Percentiles rank a stretch among this genome's conserved stretches.
phyloP scores from a whole-genome alignment of 2,888 invertebrate species.

The Craniophora ligustri region DNA sequence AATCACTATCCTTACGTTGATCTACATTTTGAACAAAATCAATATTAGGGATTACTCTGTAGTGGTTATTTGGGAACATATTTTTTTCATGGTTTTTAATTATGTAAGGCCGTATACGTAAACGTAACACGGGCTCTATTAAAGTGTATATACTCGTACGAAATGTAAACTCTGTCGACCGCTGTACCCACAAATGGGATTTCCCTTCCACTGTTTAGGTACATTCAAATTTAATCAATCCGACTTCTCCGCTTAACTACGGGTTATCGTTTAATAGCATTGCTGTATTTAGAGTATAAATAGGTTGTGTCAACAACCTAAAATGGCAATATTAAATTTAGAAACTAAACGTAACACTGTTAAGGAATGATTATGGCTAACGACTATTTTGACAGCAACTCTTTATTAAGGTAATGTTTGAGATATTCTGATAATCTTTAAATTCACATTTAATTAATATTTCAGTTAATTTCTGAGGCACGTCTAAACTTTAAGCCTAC shows the following conservation, averaged over 20 bases:
- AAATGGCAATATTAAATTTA: slow-evolving; percentile 27
- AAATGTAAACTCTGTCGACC: slow-evolving; percentile 26
- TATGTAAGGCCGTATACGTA: neutral
- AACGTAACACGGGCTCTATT: neutral
- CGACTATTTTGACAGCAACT: slow-evolving; percentile 28
- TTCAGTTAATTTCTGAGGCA: no score
- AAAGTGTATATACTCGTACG: slow-evolving; percentile 11
- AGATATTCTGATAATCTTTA: slow-evolving; percentile 5
- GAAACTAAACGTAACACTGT: slow-evolving; percentile 23
- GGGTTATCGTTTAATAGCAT: slow-evolving; percentile 56
- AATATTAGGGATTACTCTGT: slow-evolving; percentile 17
- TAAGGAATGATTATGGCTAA: slow-evolving; percentile 39
- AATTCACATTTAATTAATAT: no score
- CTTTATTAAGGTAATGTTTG: slow-evolving; percentile 11
- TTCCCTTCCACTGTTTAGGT: slow-evolving; percentile 34
- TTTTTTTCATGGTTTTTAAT: slow-evolving; percentile 15
- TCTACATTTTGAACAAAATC: slow-evolving; percentile 39
- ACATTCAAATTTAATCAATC: slow-evolving; percentile 61
- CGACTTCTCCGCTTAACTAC: slow-evolving; percentile 44
- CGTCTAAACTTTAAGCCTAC: no score
- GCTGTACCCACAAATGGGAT: slow-evolving; percentile 43
- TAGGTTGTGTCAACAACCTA: slow-evolving; percentile 32
- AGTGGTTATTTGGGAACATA: neutral
- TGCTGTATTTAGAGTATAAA: slow-evolving; percentile 25
- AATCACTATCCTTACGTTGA: slow-evolving; percentile 23